These are phyloP conservation scores for Enteromius paludinosus DNA, from an alignment of 2,797 vertebrate genomes.

Conservation along the genomic window DNA sequence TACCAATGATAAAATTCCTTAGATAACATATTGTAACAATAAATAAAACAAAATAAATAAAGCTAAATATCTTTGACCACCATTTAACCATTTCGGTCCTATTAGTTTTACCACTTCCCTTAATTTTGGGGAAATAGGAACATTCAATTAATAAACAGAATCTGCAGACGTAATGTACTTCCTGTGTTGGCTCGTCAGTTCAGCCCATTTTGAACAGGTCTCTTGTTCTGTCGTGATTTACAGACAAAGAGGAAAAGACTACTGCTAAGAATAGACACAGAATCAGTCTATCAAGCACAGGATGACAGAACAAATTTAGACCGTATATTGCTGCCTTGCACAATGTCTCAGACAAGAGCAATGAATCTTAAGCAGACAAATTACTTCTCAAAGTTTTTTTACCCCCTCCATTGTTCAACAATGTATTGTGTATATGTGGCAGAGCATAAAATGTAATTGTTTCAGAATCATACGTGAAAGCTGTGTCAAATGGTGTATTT, in stretches of 20 bases:
- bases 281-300: conserved; percentile 28
- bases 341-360: background rate
- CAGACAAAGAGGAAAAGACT: conserved; percentile 25
- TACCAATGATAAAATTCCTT: background rate
- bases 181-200: background rate
- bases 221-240: conserved; percentile 8
- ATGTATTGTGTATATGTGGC: background rate
- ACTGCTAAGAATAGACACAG: conserved; percentile 32
- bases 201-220: background rate
- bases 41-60: background rate
- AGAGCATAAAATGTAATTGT: background rate
- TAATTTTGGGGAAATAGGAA: conserved; percentile 17
- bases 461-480: background rate
- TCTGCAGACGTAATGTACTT: background rate
- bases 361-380: conserved; percentile 17
- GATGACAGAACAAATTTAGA: conserved; percentile 33
- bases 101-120: conserved; percentile 1
- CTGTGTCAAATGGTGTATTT: background rate
- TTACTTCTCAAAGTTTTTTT: background rate
- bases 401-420: background rate
- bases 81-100: background rate
- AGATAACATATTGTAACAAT: background rate
- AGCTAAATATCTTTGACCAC: background rate
- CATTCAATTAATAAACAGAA: background rate
- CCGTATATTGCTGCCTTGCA: conserved; percentile 9